Conservation (phyloP, 2,888 invertebrate genomes). For the Drosophila demipolita region DNA sequence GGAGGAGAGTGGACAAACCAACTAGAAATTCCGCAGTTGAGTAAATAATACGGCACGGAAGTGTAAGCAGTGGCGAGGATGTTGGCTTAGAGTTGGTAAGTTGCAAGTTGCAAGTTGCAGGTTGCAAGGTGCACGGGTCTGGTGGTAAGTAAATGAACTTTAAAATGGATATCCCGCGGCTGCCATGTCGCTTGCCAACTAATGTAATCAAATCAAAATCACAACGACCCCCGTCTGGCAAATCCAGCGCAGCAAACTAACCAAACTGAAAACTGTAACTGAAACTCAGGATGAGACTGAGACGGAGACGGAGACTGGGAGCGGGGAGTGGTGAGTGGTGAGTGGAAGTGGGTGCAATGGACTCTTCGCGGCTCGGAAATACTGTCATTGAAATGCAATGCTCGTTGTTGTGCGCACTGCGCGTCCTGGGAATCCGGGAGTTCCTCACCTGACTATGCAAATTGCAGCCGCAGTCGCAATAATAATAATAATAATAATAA, state of each 20-base stretch:
- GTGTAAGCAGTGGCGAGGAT: constrained; percentile 53
- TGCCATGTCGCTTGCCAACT: constrained; percentile 50
- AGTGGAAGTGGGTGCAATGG: constrained; percentile 51
- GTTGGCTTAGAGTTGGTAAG: neutral
- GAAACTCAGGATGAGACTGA: neutral
- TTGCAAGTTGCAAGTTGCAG: too few relatives aligned
- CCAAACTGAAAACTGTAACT: constrained; percentile 18
- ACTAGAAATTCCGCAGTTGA: constrained; percentile 77
- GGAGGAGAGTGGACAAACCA: constrained; percentile 62
- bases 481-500: constrained; percentile 29
- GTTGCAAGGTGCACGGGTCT: neutral
- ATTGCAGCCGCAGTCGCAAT: constrained; percentile 45
- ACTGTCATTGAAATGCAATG: constrained; percentile 76
- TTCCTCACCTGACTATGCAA: constrained; percentile 63
- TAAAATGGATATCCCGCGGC: constrained; percentile 63
- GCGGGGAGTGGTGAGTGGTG: neutral
- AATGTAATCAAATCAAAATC: constrained; percentile 80
- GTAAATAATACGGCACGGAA: constrained; percentile 73
- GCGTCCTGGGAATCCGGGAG: constrained; percentile 51
- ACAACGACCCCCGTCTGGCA: constrained; percentile 50
- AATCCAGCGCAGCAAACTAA: constrained; percentile 28
- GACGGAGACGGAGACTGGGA: neutral
- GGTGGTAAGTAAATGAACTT: constrained; percentile 73
- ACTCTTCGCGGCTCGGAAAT: constrained; percentile 37
- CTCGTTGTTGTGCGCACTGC: constrained; percentile 23